Evolutionary conservation across 2,113 vertebrate species (phyloP).

Genomic region (Coreoperca whiteheadi): DNA sequence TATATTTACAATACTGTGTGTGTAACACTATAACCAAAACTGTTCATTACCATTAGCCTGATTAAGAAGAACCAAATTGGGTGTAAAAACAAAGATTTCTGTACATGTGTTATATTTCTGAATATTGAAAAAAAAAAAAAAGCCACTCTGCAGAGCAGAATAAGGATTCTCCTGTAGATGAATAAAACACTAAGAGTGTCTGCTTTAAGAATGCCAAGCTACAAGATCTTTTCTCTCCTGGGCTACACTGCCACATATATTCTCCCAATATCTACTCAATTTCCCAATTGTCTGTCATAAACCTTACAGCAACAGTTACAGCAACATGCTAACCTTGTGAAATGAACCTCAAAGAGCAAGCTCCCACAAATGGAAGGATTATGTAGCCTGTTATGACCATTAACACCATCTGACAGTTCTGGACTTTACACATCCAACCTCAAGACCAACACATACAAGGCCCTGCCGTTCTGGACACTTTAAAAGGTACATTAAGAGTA

Average conservation of each 20-base stretch:
- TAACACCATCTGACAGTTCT: conserved; percentile 20
- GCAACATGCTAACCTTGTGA: conserved; percentile 15
- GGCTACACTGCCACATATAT: conserved; percentile 46
- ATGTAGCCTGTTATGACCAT: conserved; percentile 17
- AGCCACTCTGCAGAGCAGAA: conserved; percentile 85
- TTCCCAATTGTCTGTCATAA: not conserved
- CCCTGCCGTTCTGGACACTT: conserved; percentile 37
- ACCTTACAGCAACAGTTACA: conserved; percentile 1
- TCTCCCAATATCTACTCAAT: conserved; percentile 14
- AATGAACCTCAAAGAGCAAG: conserved; percentile 10
- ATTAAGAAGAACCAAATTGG: conserved; percentile 55
- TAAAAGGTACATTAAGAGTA: conserved; percentile 30
- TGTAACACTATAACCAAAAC: conserved; percentile 48
- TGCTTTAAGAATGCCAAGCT: conserved; percentile 62
- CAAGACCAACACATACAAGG: conserved; percentile 44
- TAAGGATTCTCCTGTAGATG: conserved; percentile 61
- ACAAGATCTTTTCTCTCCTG: conserved; percentile 66
- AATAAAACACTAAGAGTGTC: conserved; percentile 47
- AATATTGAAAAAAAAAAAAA: conserved; percentile 49
- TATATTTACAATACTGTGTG: conserved; percentile 22
- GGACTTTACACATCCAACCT: conserved; percentile 35
- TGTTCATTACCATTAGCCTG: conserved; percentile 26
- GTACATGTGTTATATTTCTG: conserved; percentile 69
- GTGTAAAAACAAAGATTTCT: conserved; percentile 56
- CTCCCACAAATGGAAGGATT: not conserved